Evolutionary conservation across 2,797 vertebrate species (phyloP), one percentile per base, ranked within the genome.

Genomic region (Pangasius krempfi): DNA sequence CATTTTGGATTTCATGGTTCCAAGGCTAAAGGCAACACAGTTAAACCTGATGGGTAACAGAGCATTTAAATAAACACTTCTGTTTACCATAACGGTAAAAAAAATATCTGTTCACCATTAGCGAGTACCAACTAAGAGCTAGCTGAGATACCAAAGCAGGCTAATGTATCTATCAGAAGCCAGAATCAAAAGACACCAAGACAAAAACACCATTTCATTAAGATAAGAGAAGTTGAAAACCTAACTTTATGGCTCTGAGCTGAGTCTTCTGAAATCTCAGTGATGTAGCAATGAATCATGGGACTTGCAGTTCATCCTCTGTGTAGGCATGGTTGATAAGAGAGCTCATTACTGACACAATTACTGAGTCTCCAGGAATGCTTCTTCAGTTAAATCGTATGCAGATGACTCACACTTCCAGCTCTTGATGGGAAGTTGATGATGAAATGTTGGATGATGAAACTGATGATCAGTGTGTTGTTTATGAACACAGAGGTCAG

Each of bases 281-380:
- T 79, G n/a, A 54, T 22, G 76, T 37, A 33, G 78, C 30, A 58
- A 80, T 22, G 30, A 56, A 12, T 80, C 78, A 80, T 79, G 75
- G 47, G 75, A 52, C 44, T 16, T 50, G 6, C 6, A 50, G 2
- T 75, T 75, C 5, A 72, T 52, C 5, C 4, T n/a, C 27, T 50
- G 12, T 52, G 73, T 52, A 12, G 5, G 27, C 10, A 5, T 25
- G 20, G n/a, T 25, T 2, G 0, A 27, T 27, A n/a, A n/a, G 25
- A n/a, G 60, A 68, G 5, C 5, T 50, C 25, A 47, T 76, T 52
- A 52, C 2, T 52, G 25, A 76, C 44, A 6, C 2, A 5, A 27
- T 50, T 47, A 50, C 76, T 30, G 50, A 56, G n/a, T 80, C 78
- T 58, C 4, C 52, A 80, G 78, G 9, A 56, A 79, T 33, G 18